Conservation (phyloP, 2,888 invertebrate genomes). For the Thecocarcelia acutangulata region DNA sequence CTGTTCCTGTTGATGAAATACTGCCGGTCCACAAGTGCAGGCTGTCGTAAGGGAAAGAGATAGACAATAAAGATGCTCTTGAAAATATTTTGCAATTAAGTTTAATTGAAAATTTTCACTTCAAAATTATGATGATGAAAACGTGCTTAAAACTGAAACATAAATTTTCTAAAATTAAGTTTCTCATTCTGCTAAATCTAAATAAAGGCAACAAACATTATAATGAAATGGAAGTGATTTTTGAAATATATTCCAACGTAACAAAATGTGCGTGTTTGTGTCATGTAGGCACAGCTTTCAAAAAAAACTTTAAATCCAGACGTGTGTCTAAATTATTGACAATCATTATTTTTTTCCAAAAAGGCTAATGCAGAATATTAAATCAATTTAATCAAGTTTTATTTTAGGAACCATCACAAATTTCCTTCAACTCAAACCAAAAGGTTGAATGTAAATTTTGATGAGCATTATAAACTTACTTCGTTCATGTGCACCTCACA, state of each 20-base stretch:
- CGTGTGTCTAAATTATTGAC: conserved; percentile 27
- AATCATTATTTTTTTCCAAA: not conserved
- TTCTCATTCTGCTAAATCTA: conserved; percentile 6
- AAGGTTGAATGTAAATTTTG: too few species aligned
- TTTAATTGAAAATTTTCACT: conserved; percentile 73
- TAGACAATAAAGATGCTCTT: conserved; percentile 56
- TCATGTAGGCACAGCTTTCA: not conserved
- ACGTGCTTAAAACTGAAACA: conserved; percentile 68
- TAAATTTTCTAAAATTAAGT: conserved; percentile 36
- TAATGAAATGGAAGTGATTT: conserved; percentile 48
- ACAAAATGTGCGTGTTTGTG: not conserved
- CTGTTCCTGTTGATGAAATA: conserved; percentile 50
- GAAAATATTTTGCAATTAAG: conserved; percentile 72
- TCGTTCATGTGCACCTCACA: too few species aligned
- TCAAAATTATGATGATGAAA: conserved; percentile 70
- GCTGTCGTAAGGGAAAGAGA: not conserved
- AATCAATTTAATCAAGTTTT: too few species aligned
- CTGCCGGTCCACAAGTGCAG: conserved; percentile 25
- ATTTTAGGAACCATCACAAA: too few species aligned
- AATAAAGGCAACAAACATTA: conserved; percentile 37
- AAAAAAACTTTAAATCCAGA: conserved; percentile 3
- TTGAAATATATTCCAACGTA: conserved; percentile 19
- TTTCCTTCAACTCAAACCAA: too few species aligned
- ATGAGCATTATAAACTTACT: too few species aligned
- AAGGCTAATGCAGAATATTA: too few species aligned